phyloP scores from a whole-genome alignment of 2,113 vertebrate species.

The Xerus inauris region DNA sequence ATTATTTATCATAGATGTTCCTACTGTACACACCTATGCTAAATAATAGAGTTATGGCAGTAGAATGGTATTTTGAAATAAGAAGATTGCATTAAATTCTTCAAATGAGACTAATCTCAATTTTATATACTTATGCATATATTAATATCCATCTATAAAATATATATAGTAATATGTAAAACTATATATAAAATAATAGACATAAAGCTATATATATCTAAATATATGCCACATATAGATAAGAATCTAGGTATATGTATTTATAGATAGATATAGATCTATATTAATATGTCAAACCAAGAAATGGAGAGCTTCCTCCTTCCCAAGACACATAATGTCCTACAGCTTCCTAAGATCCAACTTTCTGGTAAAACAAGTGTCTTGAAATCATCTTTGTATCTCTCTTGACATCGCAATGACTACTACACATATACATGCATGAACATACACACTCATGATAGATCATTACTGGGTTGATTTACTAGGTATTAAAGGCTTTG shows the following conservation, averaged over 20 bases:
- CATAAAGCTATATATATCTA: background rate
- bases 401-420: background rate
- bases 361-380: background rate
- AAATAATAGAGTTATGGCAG: background rate
- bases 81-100: background rate
- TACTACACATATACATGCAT: background rate
- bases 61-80: background rate
- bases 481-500: background rate
- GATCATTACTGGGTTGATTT: constrained; percentile 27
- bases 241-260: background rate
- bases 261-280: background rate
- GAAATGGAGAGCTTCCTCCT: background rate
- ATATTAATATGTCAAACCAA: background rate
- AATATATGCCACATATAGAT: background rate
- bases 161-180: background rate
- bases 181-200: constrained; percentile 20
- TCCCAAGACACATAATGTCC: background rate
- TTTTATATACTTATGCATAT: background rate
- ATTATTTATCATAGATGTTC: background rate
- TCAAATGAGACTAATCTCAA: constrained; percentile 31
- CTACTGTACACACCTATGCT: background rate
- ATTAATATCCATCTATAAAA: background rate
- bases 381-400: constrained; percentile 34
- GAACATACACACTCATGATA: background rate
- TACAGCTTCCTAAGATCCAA: background rate